Conservation (phyloP, 2,797 vertebrate genomes). For the Diceros bicornis region DNA sequence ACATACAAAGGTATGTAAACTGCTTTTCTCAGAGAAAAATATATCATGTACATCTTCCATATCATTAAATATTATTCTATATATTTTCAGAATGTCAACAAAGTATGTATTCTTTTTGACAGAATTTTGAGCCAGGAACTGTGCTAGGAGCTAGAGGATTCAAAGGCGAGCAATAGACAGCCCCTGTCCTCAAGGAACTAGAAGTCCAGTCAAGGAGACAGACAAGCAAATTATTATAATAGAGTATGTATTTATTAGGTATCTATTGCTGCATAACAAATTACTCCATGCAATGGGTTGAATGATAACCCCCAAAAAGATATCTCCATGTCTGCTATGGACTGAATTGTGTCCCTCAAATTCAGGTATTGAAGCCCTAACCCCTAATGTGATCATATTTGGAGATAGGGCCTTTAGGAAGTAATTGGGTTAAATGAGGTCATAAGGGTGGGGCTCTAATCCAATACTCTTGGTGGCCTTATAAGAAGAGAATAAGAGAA, state of each 20-base stretch:
- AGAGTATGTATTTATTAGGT: neutral
- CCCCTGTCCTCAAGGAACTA: neutral
- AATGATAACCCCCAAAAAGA: neutral
- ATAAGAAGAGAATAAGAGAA: neutral
- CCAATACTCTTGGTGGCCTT: neutral
- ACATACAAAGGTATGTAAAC: neutral
- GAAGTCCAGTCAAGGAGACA: neutral
- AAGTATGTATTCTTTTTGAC: neutral
- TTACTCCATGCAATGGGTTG: neutral
- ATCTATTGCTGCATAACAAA: neutral
- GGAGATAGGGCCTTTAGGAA: neutral
- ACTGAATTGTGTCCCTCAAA: neutral
- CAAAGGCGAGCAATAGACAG: neutral
- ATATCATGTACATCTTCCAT: neutral
- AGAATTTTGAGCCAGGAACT: neutral
- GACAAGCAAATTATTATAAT: neutral
- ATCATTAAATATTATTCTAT: neutral
- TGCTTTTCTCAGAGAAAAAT: conserved; percentile 34
- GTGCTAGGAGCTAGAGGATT: neutral
- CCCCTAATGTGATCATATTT: neutral
- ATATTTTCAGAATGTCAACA: neutral
- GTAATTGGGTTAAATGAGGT: neutral
- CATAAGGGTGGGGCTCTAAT: neutral
- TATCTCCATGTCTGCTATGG: neutral
- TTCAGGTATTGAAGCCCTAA: neutral